Percentiles rank a stretch among this genome's conserved stretches.
These are phyloP conservation scores for Rissa tridactyla DNA, from an alignment of 2,113 vertebrate species.

Conservation along the genomic window DNA sequence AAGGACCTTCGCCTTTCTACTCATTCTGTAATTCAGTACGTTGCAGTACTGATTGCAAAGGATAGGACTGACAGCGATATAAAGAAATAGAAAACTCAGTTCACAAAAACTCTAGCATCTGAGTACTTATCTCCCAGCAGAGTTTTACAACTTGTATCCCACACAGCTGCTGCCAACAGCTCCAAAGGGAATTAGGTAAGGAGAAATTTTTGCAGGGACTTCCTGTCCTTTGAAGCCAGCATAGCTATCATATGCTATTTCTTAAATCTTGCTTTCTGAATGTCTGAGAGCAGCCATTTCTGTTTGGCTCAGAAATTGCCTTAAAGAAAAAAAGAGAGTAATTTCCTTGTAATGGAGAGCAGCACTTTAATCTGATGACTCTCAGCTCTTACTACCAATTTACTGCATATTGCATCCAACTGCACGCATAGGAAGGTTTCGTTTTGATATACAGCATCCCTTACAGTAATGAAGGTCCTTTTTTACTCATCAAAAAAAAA, in stretches of 20 bases:
- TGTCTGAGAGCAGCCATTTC: background rate
- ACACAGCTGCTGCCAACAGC: background rate
- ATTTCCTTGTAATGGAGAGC: background rate
- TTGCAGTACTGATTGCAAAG: background rate
- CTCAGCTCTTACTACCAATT: background rate
- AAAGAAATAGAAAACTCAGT: background rate
- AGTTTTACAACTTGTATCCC: background rate
- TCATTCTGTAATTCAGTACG: background rate
- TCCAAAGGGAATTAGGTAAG: background rate
- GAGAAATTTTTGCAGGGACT: background rate
- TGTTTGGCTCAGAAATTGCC: background rate
- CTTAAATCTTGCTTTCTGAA: background rate
- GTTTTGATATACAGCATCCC: background rate
- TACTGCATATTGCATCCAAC: background rate
- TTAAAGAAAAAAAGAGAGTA: background rate
- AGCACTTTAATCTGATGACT: background rate
- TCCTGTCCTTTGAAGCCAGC: background rate
- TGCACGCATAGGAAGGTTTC: background rate
- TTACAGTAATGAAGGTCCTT: background rate
- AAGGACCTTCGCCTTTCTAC: background rate
- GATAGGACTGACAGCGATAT: background rate
- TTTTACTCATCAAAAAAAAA: background rate
- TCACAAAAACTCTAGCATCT: background rate
- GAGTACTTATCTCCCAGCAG: background rate
- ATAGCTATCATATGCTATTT: background rate